Conservation (phyloP, 2,797 vertebrate species). For the Diplodus sargus region DNA sequence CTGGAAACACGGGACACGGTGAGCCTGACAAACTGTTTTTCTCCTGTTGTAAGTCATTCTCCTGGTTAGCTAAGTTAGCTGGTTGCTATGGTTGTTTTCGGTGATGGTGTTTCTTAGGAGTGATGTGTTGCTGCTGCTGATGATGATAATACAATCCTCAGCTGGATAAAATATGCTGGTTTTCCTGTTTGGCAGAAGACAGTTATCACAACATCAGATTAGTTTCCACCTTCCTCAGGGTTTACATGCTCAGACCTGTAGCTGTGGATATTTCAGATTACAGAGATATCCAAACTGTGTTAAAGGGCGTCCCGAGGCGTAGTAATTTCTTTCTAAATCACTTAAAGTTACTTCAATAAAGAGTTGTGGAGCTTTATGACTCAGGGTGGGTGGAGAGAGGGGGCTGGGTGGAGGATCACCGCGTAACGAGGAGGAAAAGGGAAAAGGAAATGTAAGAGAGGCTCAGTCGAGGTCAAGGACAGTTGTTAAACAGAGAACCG, state of each 20-base stretch:
- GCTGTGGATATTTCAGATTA: background rate
- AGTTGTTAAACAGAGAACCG: conserved; percentile 28
- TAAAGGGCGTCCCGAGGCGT: background rate
- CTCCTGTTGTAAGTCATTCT: too few species aligned
- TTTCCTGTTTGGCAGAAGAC: conserved; percentile 26
- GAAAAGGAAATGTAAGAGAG: conserved; percentile 55
- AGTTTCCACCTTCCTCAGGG: conserved; percentile 1
- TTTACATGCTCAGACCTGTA: background rate
- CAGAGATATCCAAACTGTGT: background rate
- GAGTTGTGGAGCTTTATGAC: conserved; percentile 19
- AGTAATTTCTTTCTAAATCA: background rate
- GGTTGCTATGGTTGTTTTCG: background rate
- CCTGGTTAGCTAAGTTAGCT: too few species aligned
- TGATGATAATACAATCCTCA: background rate
- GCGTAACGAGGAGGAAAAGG: conserved; percentile 31
- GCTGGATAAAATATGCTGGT: conserved; percentile 11
- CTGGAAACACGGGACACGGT: too few species aligned
- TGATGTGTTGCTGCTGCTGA: conserved; percentile 2
- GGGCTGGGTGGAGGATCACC: conserved; percentile 21
- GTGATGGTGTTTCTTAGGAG: background rate
- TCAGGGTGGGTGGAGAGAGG: background rate
- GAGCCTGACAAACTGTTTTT: too few species aligned
- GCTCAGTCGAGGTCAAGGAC: conserved; percentile 56
- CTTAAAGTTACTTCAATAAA: conserved; percentile 3
- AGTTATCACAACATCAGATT: conserved; percentile 12